A percentile compares a stretch with the other conserved stretches of the same genome.
Conservation (phyloP, 30 jellyfish, hydroid and myxozoan genomes). For the Catostylus mosaicus region DNA sequence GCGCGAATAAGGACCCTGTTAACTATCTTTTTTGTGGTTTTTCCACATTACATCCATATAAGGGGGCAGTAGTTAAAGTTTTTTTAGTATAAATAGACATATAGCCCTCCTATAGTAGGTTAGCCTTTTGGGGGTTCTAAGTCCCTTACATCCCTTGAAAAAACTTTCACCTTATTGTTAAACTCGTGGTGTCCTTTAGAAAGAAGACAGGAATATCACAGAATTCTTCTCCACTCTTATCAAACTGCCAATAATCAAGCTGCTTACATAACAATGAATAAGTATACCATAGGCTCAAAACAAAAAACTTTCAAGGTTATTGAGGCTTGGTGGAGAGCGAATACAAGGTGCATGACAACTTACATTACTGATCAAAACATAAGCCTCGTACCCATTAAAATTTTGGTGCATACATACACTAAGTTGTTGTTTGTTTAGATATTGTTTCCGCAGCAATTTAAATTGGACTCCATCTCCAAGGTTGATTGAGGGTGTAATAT, state of each 20-base stretch:
- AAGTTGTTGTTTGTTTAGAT: not conserved
- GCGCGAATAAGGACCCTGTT: constrained; percentile 15
- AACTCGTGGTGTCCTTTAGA: too few species aligned
- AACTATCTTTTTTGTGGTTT: constrained; percentile 6
- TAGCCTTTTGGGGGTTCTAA: constrained; percentile 7
- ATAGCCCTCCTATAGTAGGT: constrained; percentile 10
- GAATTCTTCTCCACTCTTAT: too few species aligned
- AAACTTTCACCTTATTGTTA: constrained; percentile 23
- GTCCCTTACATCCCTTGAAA: constrained; percentile 21
- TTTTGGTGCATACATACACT: not conserved
- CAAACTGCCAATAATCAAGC: too few species aligned
- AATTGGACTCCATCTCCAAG: too few species aligned
- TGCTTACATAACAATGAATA: too few species aligned
- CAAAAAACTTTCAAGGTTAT: too few species aligned
- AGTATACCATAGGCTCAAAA: too few species aligned
- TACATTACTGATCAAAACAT: not conserved
- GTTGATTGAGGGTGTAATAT: not conserved
- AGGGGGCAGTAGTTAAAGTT: constrained; percentile 21
- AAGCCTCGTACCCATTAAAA: not conserved
- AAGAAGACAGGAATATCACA: too few species aligned
- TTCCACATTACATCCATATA: constrained; percentile 40
- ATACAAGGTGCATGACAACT: too few species aligned
- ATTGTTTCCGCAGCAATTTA: constrained; percentile 17
- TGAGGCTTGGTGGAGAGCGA: too few species aligned
- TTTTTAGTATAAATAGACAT: not conserved